A percentile compares a stretch with the other conserved stretches of the same genome.
phyloP scores from a whole-genome alignment of 2,113 vertebrate genomes.

The Pseudorectes ferrugineus region DNA sequence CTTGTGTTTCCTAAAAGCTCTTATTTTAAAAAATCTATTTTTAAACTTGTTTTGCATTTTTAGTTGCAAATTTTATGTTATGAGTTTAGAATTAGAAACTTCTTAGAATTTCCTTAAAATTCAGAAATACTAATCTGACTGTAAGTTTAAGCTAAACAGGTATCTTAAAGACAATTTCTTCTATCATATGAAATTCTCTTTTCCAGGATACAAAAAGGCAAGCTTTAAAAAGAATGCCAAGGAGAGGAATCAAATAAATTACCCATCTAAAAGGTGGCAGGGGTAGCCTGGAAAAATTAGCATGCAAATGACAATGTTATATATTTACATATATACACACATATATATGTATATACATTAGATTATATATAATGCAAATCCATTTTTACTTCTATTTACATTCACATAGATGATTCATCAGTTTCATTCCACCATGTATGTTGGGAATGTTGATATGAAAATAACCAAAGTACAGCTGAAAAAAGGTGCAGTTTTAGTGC shows the following conservation, averaged over 20 bases:
- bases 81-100: neutral
- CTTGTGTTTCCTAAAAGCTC: neutral
- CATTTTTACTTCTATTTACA: neutral
- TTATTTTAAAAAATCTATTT: neutral
- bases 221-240: neutral
- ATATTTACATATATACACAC: neutral
- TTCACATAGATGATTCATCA: neutral
- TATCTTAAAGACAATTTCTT: neutral
- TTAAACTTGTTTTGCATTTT: neutral
- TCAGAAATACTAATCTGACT: neutral
- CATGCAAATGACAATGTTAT: neutral
- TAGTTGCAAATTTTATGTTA: neutral
- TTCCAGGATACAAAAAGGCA: neutral
- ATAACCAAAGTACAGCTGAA: neutral
- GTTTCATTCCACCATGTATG: neutral
- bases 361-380: neutral
- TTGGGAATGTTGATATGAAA: neutral
- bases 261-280: neutral
- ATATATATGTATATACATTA: accelerated
- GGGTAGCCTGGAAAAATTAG: neutral
- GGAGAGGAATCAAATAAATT: neutral
- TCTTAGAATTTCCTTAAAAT: neutral
- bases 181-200: neutral
- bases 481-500: neutral
- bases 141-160: neutral